phyloP scores from a whole-genome alignment of 2,888 invertebrate species.

The Sarcophaga subvicina region DNA sequence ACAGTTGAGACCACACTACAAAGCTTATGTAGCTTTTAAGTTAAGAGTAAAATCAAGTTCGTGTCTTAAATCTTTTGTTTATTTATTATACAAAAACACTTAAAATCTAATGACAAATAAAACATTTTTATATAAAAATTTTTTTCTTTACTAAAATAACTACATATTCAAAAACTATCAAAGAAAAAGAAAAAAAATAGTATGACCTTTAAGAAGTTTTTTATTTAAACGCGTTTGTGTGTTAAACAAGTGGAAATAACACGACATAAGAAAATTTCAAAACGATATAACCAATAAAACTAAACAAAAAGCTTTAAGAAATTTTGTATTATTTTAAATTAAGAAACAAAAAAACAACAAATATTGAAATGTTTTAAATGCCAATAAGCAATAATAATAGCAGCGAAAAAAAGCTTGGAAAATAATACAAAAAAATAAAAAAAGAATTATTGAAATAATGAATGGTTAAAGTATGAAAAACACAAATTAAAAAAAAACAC shows the following conservation, averaged over 20 bases:
- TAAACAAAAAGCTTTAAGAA: slow-evolving; percentile 39
- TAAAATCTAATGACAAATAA: slow-evolving; percentile 48
- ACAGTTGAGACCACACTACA: background rate
- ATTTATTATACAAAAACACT: slow-evolving; percentile 23
- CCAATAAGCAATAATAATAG: slow-evolving; percentile 32
- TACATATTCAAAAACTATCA: slow-evolving; percentile 4
- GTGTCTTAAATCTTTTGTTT: slow-evolving; percentile 62
- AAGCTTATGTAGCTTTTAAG: background rate
- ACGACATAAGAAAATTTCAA: slow-evolving; percentile 12
- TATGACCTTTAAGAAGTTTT: slow-evolving; percentile 58
- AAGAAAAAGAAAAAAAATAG: slow-evolving; percentile 35
- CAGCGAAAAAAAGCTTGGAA: background rate
- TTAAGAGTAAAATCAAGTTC: slow-evolving; percentile 38
- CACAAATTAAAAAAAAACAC: background rate
- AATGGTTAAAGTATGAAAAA: background rate
- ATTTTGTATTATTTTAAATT: slow-evolving; percentile 2
- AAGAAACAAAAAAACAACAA: background rate
- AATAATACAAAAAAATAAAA: background rate
- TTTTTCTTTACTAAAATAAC: background rate
- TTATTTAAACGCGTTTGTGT: slow-evolving; percentile 40
- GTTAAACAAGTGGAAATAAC: slow-evolving; percentile 39
- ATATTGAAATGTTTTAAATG: slow-evolving; percentile 41
- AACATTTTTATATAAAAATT: slow-evolving; percentile 12
- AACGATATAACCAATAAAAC: slow-evolving; percentile 24
- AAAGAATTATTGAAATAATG: too few species aligned